These are phyloP conservation scores for Camelus bactrianus DNA, from an alignment of 2,113 vertebrate species.

Conservation along the genomic window DNA sequence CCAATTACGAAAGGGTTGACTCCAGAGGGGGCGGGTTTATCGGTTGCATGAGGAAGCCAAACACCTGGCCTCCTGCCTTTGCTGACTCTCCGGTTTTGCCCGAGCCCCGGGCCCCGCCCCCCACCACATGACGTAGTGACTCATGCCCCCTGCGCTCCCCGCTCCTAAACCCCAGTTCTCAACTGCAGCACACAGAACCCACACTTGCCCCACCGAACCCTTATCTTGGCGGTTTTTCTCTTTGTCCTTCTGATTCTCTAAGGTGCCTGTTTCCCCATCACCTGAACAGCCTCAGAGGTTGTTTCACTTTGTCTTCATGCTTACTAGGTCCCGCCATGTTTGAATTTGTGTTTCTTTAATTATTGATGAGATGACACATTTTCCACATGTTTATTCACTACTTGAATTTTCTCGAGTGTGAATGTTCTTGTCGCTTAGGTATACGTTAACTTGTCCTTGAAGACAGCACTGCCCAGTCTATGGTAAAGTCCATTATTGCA, in stretches of 20 bases:
- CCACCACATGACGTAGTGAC: not conserved
- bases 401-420: not conserved
- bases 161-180: not conserved
- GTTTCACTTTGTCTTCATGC: not conserved
- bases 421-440: not conserved
- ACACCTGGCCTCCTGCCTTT: accelerated
- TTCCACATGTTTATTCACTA: not conserved
- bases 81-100: accelerated
- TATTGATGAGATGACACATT: not conserved
- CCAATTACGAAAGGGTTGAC: constrained; percentile 73
- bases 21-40: constrained; percentile 40
- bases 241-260: not conserved
- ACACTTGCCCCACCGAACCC: not conserved
- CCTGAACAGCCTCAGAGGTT: not conserved
- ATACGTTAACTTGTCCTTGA: not conserved
- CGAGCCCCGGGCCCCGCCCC: accelerated
- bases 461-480: not conserved
- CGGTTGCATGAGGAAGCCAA: constrained; percentile 36
- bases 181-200: not conserved
- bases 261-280: not conserved
- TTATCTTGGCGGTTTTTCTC: not conserved
- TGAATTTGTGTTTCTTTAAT: not conserved
- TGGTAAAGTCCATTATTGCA: not conserved
- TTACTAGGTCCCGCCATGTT: not conserved
- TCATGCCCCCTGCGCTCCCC: accelerated